Percentiles rank a stretch among this genome's conserved stretches.
phyloP scores from a whole-genome alignment of 2,113 vertebrate species.

The Opisthocomus hoazin region DNA sequence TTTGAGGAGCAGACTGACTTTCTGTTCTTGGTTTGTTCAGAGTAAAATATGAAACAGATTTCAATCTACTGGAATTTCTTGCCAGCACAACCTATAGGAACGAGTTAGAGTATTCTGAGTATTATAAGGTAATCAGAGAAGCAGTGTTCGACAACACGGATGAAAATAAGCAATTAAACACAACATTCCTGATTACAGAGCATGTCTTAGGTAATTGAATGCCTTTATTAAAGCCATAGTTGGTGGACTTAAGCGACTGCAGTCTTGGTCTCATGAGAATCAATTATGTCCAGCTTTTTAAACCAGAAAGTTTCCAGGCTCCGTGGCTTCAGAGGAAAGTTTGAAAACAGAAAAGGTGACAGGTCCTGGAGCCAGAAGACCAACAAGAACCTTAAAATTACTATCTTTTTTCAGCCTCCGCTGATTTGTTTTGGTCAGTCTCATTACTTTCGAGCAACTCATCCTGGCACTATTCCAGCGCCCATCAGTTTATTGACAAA shows the following conservation, averaged over 20 bases:
- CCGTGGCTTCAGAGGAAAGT: not conserved
- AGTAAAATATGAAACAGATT: not conserved
- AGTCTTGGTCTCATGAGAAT: not conserved
- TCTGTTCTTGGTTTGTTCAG: not conserved
- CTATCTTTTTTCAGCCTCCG: not conserved
- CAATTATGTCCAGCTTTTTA: not conserved
- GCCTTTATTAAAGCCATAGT: not conserved
- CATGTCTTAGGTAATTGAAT: not conserved
- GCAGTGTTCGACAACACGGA: not conserved
- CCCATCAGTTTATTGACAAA: not conserved
- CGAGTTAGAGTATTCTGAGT: not conserved
- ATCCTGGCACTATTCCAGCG: not conserved
- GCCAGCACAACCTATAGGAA: not conserved
- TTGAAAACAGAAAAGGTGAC: not conserved
- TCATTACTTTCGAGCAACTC: not conserved
- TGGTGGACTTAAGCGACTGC: not conserved
- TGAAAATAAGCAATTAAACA: not conserved
- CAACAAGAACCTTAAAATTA: not conserved
- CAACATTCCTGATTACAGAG: not conserved
- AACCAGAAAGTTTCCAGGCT: not conserved
- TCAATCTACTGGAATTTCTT: not conserved
- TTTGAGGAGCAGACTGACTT: not conserved
- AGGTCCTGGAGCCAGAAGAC: not conserved
- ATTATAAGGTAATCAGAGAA: not conserved
- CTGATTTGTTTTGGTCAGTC: not conserved